Base-by-base conservation (phyloP, 2,797 vertebrate species). In the Ceyx erithaca region DNA sequence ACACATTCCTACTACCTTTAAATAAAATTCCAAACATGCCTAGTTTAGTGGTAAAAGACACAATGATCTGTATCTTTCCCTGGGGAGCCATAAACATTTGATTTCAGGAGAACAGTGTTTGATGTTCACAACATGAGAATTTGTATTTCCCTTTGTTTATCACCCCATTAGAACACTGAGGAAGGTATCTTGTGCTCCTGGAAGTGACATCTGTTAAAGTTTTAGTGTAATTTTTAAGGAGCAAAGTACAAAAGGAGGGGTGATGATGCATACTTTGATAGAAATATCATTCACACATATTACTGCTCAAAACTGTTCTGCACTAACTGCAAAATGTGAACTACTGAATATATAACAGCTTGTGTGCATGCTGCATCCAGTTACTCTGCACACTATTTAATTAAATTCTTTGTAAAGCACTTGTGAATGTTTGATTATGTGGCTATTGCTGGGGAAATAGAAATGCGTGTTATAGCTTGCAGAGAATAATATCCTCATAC, bases 381-480 rank as follows among this genome's bases (percentile, higher is more conserved):
- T 89, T 87, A 88, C 51, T 86, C 75, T 46, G 83, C 78, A 82
- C 75, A 81, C 49, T 90, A 88, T 62, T 86, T 89, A 95, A 94
- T 93, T 95, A 96, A 92, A 68, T 72, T 76, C 83, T 69, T 92
- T 86, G 85, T 77, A 94, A 95, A 92, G 66, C 37, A 85, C 69
- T 94, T 75, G 70, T 37, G 77, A 96, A 93, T 90, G 81, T 87
- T 93, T 91, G 92, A 95, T 91, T 89, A 94, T 69, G 68, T 89
- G 89, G 83, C 90, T 95, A 88, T 80, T 89, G 63, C 89, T 86
- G 46, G 49, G 59, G 72, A 96, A 92, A 95, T 75, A 95, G 70
- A 96, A 70, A 84, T 31, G 86, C 45, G 7, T 70, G 63, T 57
- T 85, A 79, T 31, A 93, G 67, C 68, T 85, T 79, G 75, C 83